Evolutionary conservation across 2,797 vertebrate species (phyloP).

Genomic region (Pteropus rufus): DNA sequence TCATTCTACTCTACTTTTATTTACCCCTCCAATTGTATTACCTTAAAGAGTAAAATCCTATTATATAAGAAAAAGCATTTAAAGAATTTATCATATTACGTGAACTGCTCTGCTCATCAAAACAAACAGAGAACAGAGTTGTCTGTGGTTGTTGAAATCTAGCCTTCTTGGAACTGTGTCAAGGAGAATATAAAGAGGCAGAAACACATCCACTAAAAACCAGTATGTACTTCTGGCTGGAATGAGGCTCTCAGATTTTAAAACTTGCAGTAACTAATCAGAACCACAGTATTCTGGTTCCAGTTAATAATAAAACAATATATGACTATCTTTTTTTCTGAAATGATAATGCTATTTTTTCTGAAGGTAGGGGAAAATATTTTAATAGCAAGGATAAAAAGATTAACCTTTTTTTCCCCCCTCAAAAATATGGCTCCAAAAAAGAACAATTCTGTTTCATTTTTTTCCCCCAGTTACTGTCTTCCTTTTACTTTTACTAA

Average conservation of each 20-base stretch:
- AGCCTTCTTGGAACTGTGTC: neutral
- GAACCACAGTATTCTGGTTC: neutral
- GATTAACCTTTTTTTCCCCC: neutral
- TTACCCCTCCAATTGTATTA: conserved; percentile 43
- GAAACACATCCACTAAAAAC: neutral
- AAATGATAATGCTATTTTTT: neutral
- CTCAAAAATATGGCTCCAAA: conserved; percentile 19
- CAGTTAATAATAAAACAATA: conserved; percentile 10
- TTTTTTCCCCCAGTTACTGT: neutral
- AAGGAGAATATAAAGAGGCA: conserved; percentile 40
- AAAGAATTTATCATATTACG: conserved; percentile 30
- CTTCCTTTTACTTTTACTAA: conserved; percentile 37
- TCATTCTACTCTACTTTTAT: conserved; percentile 22
- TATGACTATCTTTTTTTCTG: neutral
- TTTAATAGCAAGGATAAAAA: conserved; percentile 26
- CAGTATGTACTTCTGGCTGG: neutral
- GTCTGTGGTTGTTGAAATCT: neutral
- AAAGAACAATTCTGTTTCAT: neutral
- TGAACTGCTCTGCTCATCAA: conserved; percentile 33
- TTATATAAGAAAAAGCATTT: conserved; percentile 48
- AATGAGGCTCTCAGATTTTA: neutral
- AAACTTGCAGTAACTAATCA: conserved; percentile 29
- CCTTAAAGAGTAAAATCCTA: conserved; percentile 26
- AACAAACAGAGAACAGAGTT: conserved; percentile 39
- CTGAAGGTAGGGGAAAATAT: neutral